A percentile compares a stretch with the other conserved stretches of the same genome.
Conservation (phyloP, 2,113 vertebrate genomes). For the Gnathonemus longibarbis region DNA sequence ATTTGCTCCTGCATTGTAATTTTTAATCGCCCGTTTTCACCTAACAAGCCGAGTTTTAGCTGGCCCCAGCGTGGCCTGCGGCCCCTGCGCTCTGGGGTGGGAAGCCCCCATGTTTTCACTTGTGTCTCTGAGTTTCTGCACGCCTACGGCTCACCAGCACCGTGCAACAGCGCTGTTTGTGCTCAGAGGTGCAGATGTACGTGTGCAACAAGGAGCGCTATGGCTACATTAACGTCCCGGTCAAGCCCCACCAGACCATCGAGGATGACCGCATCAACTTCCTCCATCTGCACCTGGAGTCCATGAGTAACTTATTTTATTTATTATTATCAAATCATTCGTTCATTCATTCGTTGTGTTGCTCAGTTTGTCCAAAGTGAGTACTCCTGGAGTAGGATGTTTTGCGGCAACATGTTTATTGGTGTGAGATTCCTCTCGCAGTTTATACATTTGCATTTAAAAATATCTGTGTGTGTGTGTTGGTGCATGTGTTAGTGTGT, state of each 20-base stretch:
- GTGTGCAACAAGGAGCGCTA: constrained; percentile 82
- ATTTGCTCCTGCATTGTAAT: background rate
- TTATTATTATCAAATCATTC: background rate
- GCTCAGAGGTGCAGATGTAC: constrained; percentile 69
- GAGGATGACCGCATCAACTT: constrained; percentile 85
- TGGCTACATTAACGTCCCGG: constrained; percentile 79
- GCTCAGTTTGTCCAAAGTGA: no score
- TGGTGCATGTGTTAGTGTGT: background rate
- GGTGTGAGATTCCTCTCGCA: background rate
- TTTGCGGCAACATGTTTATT: background rate
- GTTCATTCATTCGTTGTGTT: background rate
- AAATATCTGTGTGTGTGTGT: background rate
- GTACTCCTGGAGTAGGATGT: background rate
- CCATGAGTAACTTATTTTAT: constrained; percentile 68
- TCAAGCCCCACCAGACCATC: constrained; percentile 74
- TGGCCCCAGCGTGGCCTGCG: background rate
- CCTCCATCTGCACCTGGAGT: constrained; percentile 77
- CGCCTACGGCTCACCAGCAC: background rate
- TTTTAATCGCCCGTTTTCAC: background rate
- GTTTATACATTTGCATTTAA: background rate
- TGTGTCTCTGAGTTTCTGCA: background rate
- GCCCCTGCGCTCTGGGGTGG: background rate
- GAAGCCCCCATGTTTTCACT: background rate
- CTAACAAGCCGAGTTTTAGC: background rate
- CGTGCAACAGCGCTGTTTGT: background rate